Evolutionary conservation across 2,888 invertebrate species (phyloP).

Genomic region (Thecocarcelia acutangulata): DNA sequence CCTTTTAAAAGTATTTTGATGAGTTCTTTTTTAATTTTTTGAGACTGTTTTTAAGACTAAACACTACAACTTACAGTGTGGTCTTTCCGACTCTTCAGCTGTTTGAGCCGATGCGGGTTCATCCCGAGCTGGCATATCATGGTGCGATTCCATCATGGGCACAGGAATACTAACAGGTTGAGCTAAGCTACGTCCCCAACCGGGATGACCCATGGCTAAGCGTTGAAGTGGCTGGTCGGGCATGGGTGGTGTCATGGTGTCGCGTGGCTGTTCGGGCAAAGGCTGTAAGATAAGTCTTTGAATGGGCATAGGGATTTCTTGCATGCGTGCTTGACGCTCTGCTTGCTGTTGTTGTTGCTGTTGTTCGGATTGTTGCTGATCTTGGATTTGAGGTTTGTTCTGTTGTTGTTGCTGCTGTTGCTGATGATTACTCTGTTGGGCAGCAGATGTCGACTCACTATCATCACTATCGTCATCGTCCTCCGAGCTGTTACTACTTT

Average conservation of each 20-base stretch:
- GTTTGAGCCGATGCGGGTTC: constrained; percentile 80
- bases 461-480: constrained; percentile 75
- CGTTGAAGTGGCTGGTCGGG: constrained; percentile 79
- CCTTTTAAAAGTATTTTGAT: too few relatives aligned
- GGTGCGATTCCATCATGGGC: constrained; percentile 84
- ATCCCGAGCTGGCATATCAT: constrained; percentile 77
- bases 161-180: constrained; percentile 83
- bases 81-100: constrained; percentile 83
- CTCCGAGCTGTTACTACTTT: constrained; percentile 73
- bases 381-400: constrained; percentile 72
- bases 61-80: constrained; percentile 86
- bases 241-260: constrained; percentile 80
- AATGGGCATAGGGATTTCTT: constrained; percentile 57
- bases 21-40: not conserved
- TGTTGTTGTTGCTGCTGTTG: constrained; percentile 54
- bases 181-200: constrained; percentile 81
- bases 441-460: constrained; percentile 39
- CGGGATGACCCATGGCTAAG: constrained; percentile 80
- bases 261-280: constrained; percentile 79
- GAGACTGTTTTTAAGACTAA: not conserved
- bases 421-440: constrained; percentile 42
- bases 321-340: constrained; percentile 72
- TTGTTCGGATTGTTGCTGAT: constrained; percentile 71
- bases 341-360: constrained; percentile 78
- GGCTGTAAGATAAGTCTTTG: constrained; percentile 78